A percentile compares a stretch with the other conserved stretches of the same genome.
Conservation (phyloP, 2,888 invertebrate species). For the Archaeoteleia sp. region DNA sequence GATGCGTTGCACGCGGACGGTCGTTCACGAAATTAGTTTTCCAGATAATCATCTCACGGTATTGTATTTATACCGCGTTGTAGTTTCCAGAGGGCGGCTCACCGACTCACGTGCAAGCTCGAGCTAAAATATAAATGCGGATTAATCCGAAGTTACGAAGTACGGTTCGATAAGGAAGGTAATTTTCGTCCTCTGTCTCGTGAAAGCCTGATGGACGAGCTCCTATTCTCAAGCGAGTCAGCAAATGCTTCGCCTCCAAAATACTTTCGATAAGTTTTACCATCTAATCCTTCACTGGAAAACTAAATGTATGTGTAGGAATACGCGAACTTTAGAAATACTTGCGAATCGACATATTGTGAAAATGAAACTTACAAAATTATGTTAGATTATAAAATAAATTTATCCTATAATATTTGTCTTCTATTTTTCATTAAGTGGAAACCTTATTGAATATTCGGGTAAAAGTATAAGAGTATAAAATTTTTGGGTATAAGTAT, state of each 20-base stretch:
- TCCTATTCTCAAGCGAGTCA: slow-evolving; percentile 47
- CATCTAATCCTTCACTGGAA: slow-evolving; percentile 43
- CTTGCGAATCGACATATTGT: no score
- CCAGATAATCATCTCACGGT: slow-evolving; percentile 74
- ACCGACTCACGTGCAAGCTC: slow-evolving; percentile 47
- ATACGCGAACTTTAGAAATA: no score
- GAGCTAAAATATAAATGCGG: slow-evolving; percentile 67
- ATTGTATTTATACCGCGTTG: slow-evolving; percentile 65
- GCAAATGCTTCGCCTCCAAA: slow-evolving; percentile 48
- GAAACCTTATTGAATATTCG: no score
- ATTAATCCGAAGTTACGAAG: slow-evolving; percentile 67
- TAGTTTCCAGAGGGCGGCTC: slow-evolving; percentile 51
- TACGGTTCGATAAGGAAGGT: slow-evolving; percentile 66
- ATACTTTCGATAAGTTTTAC: slow-evolving; percentile 54
- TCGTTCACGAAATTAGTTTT: slow-evolving; percentile 74
- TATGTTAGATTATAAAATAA: no score
- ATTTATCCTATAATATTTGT: no score
- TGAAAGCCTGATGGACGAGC: slow-evolving; percentile 56
- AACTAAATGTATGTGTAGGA: slow-evolving; percentile 25
- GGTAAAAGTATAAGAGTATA: no score
- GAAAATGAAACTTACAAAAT: no score
- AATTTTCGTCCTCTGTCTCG: slow-evolving; percentile 62
- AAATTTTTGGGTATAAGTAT: no score
- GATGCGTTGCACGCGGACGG: slow-evolving; percentile 58
- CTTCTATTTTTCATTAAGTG: no score